Evolutionary conservation across 2,797 vertebrate species (phyloP), one percentile per base, ranked within the genome.

Genomic region (Rhinatrema bivittatum): DNA sequence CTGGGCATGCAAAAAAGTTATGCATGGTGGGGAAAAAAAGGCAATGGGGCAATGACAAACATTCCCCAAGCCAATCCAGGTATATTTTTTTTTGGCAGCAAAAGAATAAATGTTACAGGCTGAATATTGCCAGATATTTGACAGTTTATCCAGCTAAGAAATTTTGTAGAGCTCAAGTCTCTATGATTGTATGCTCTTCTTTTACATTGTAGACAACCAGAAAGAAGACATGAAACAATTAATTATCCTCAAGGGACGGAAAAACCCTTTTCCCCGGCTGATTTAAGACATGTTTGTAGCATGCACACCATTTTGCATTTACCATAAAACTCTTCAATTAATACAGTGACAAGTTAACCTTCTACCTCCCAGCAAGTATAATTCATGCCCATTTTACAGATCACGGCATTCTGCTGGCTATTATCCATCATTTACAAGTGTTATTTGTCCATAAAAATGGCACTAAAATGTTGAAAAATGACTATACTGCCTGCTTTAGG

Each of bases 401-500:
- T 64, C 35, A 14, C 47, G 46, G 72, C 69, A 70, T 70, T 73
- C 70, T 78, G 68, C 46, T 68, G 55, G 53, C 74, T 76, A 79
- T 81, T 84, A 81, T 75, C 78, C 72, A 81, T 82, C 76, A 85
- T 78, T 80, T 84, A 81, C 64, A 74, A 82, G 74, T 79, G 73
- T 70, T 85, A 77, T 76, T 81, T 81, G 79, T 85, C 78, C 74
- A 85, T 81, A 84, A 84, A 81, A 84, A 68, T 81, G 79, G 81
- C 81, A 84, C 76, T 75, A 75, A 79, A 82, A 75, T 80, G 70
- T 82, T 82, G 79, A 84, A 79, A 81, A 81, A 84, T 76, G 42
- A 65, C 79, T 66, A 59, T 42, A 57, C 46, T 66, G 70, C 61
- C 60, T 76, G 72, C 71, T 71, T 62, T 75, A 81, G 60, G 48